Evolutionary conservation across 2,888 invertebrate species (phyloP), one percentile per base, ranked within the genome.

Genomic region (Drosophila mercatorum): DNA sequence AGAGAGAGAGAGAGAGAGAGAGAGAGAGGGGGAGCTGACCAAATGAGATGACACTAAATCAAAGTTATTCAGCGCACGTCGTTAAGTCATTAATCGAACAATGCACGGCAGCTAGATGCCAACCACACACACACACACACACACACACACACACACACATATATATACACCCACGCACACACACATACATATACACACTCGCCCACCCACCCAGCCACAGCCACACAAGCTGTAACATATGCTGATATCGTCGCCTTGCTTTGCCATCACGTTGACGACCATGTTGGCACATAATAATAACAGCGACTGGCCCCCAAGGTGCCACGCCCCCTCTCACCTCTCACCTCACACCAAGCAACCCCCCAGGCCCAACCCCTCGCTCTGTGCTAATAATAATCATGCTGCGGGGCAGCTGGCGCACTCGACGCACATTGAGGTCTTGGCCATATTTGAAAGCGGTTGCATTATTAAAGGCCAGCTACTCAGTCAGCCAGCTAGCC

Each of bases 1-100:
- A 12, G 34, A 17, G 12, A 51, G 51, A 22, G 22, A 38, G 36
- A 12, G 22, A 38, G 36, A 12, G 36, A 22, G 26, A 26, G 38
- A 26, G 52, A 38, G 8, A 26, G 52, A 53, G 71, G 52, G 55
- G 58, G 66, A 70, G 68, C 73, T 72, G 72, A 63, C 82, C 65
- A 83, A 87, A 83, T 78, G 87, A 71, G 84, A 84, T 80, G 79
- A 83, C 80, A 83, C 82, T 86, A 86, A 88, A 86, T 86, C 88
- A 88, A 86, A 88, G 83, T 88, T 86, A 86, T 86, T 86, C 85
- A 80, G 78, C 87, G 80, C 85, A 86, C 85, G 85, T 86, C 88
- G 88, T 86, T 88, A 88, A 86, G 85, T 88, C 85, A 86, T 86
- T 86, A 86, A 86, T 86, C 85, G 85, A 86, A 88, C 85, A 88